Evolutionary conservation across 2,888 invertebrate species (phyloP).

Genomic region (Mechanitis messenoides): DNA sequence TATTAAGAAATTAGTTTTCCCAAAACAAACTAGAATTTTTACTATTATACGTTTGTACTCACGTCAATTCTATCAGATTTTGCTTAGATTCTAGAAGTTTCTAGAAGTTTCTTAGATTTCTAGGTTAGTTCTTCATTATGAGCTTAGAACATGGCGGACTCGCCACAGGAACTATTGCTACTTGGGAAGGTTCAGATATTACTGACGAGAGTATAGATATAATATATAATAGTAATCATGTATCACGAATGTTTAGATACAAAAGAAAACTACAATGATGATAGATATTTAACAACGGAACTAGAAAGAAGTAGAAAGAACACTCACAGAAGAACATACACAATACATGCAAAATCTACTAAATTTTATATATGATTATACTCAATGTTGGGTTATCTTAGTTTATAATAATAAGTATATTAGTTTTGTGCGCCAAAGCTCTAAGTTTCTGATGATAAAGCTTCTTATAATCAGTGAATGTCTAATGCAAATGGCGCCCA

Average conservation of each 20-base stretch:
- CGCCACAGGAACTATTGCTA: no score
- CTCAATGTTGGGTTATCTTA: slow-evolving; percentile 64
- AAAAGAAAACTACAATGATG: no score
- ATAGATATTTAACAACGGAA: background rate
- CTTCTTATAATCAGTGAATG: slow-evolving; percentile 40
- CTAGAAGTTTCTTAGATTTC: no score
- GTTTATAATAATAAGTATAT: slow-evolving; percentile 56
- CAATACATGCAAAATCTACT: slow-evolving; percentile 74
- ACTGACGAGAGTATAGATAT: no score
- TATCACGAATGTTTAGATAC: no score
- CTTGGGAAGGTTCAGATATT: no score
- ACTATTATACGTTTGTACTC: no score
- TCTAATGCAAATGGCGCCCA: slow-evolving; percentile 4
- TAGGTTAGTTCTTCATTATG: no score
- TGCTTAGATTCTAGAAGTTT: background rate
- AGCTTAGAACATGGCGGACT: no score
- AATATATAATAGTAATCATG: no score
- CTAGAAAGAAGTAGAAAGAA: slow-evolving; percentile 52
- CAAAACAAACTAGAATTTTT: no score
- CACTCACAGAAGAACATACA: slow-evolving; percentile 67
- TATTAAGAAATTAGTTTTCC: slow-evolving; percentile 14
- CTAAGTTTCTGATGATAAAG: slow-evolving; percentile 58
- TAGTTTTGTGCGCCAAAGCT: slow-evolving; percentile 72
- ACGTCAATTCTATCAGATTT: background rate
- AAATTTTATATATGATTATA: slow-evolving; percentile 71